These are phyloP conservation scores for Gymnarchus niloticus DNA, from an alignment of 2,113 vertebrate species.

Conservation along the genomic window DNA sequence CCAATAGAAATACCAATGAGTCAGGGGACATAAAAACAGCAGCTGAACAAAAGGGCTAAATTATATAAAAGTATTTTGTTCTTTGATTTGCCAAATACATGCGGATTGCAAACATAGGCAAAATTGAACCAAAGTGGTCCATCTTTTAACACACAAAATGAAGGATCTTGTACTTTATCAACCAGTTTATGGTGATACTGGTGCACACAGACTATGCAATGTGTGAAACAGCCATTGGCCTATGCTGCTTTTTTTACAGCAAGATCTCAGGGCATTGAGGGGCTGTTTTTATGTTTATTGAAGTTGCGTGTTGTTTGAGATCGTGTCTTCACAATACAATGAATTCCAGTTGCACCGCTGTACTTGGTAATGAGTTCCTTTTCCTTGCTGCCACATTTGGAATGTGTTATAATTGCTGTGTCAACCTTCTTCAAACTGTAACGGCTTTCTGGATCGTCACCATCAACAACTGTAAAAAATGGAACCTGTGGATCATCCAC, in stretches of 20 bases:
- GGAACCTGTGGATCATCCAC: slow-evolving; percentile 37
- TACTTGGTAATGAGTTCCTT: slow-evolving; percentile 58
- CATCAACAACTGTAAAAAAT: slow-evolving; percentile 75
- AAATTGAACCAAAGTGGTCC: not conserved
- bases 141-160: not conserved
- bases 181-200: not conserved
- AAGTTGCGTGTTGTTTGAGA: slow-evolving; percentile 66
- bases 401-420: slow-evolving; percentile 68
- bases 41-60: not conserved
- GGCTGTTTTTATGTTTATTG: slow-evolving; percentile 53
- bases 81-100: not conserved
- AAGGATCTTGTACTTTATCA: not conserved
- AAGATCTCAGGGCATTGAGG: slow-evolving; percentile 65
- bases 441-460: slow-evolving; percentile 98
- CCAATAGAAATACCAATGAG: not conserved
- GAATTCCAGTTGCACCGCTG: slow-evolving; percentile 61
- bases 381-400: slow-evolving; percentile 65
- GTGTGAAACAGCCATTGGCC: slow-evolving; percentile 47
- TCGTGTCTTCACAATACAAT: slow-evolving; percentile 63
- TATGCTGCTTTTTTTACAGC: slow-evolving; percentile 51
- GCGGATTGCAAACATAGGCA: too few species aligned
- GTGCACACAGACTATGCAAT: slow-evolving; percentile 46
- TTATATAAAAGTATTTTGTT: too few species aligned
- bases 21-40: not conserved
- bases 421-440: slow-evolving; percentile 75